A percentile compares a stretch with the other conserved stretches of the same genome.
phyloP scores from a whole-genome alignment of 2,888 invertebrate species.

The Onchidella celtica region DNA sequence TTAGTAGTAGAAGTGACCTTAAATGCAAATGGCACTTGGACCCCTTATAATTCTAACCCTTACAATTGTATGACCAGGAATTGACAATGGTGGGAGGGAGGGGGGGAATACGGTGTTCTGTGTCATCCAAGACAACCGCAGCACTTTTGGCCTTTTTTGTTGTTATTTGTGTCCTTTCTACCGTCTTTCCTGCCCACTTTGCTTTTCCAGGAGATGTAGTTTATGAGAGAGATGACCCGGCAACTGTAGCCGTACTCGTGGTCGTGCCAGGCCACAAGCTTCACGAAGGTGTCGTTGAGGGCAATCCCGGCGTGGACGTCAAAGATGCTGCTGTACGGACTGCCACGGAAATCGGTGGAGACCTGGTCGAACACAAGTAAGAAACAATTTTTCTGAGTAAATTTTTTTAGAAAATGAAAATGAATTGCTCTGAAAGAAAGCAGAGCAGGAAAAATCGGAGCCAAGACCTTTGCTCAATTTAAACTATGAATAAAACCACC shows the following conservation, averaged over 20 bases:
- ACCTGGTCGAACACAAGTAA: slow-evolving; percentile 7
- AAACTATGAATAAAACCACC: too few relatives aligned
- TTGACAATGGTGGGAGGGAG: too few relatives aligned
- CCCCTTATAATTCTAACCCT: too few relatives aligned
- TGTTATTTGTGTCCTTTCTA: neutral
- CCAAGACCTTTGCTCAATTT: too few relatives aligned
- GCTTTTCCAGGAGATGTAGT: slow-evolving; percentile 1
- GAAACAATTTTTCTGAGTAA: neutral
- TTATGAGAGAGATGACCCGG: slow-evolving; percentile 14
- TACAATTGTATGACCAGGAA: too few relatives aligned
- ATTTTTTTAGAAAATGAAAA: neutral
- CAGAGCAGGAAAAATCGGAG: too few relatives aligned
- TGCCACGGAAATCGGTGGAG: slow-evolving; percentile 6
- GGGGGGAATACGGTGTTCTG: too few relatives aligned
- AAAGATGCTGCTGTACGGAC: slow-evolving; percentile 10
- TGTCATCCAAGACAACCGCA: slow-evolving; percentile 20
- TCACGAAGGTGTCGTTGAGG: slow-evolving; percentile 30
- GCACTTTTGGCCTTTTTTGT: neutral
- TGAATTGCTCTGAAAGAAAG: neutral
- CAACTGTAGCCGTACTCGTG: slow-evolving; percentile 29
- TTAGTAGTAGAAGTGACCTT: too few relatives aligned
- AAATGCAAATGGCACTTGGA: too few relatives aligned
- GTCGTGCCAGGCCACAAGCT: slow-evolving; percentile 32
- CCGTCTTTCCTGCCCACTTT: neutral
- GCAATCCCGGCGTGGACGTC: slow-evolving; percentile 10